phyloP scores from a whole-genome alignment of 2,113 vertebrate species.

The Rhagologus leucostigma region DNA sequence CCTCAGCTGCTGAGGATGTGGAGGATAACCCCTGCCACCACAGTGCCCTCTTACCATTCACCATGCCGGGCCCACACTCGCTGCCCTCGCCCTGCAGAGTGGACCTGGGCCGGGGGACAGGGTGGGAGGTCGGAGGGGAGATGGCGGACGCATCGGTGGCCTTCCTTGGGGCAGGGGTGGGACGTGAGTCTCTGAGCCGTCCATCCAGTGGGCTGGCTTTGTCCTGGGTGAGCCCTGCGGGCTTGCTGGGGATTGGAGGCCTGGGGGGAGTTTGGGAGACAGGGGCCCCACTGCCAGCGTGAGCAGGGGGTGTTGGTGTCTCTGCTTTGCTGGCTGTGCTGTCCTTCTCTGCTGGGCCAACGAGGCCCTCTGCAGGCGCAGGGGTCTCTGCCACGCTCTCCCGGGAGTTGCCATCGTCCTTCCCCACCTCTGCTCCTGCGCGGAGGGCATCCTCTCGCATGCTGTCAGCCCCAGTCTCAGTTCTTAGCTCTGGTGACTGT shows the following conservation, averaged over 20 bases:
- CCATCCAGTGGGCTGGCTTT: neutral
- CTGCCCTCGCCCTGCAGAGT: slow-evolving; percentile 49
- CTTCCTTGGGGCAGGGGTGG: slow-evolving; percentile 75
- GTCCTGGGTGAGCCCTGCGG: slow-evolving; percentile 34
- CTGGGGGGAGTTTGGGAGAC: slow-evolving; percentile 48
- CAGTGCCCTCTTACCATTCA: slow-evolving; percentile 68
- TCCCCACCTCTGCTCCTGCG: neutral
- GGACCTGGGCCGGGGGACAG: slow-evolving; percentile 68
- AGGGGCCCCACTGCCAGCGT: neutral
- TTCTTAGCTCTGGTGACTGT: slow-evolving; percentile 7
- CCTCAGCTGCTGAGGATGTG: fast-evolving
- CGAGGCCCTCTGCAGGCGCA: neutral
- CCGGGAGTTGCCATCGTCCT: neutral
- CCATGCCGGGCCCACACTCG: slow-evolving; percentile 40
- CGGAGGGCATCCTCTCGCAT: neutral
- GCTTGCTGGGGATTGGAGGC: slow-evolving; percentile 68
- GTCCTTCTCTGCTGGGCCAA: neutral
- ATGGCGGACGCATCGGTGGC: neutral
- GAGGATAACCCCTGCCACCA: neutral
- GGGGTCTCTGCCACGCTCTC: neutral
- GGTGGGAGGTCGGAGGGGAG: slow-evolving; percentile 41
- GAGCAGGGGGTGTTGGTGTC: neutral
- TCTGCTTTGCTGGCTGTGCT: neutral
- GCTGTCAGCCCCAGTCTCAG: neutral
- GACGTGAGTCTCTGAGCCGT: slow-evolving; percentile 44